Evolutionary conservation across 1,140 invertebrate genomes (phyloP), one percentile per base, ranked within the genome.

Genomic region (Drosophila equinoxialis): DNA sequence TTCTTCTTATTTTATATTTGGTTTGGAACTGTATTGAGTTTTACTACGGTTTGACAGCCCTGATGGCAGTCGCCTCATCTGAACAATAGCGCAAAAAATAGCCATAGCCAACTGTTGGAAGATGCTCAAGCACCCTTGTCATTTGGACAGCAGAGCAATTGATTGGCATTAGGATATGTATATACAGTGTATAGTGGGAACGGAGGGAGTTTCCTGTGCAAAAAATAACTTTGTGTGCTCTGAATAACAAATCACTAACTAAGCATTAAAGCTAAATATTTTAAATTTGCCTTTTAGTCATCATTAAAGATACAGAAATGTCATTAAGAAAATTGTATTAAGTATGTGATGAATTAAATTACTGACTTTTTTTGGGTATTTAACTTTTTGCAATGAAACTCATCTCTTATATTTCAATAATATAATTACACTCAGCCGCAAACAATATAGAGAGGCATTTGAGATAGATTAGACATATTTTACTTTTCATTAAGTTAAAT

Each of bases 101-200:
- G 30, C 30, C 30, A 81, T 79, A 48, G 61, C 66, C 45, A 77
- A 87, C 59, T 77, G 83, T 74, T 80, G 72, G 59, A 68, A 69
- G 62, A 51, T 51, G 45, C 20, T 51, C 45, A 51, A 20, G 45
- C 48, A 76, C 68, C 76, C 69, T 79, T 68, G 65, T 86, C 71
- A 77, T 70, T 67, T 51, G 66, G 68, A 61, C 68, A 62, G 41
- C 68, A 59, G 8, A 23, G 58, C 61, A 73, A 83, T 80, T 89
- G 83, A 87, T 89, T 89, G 83, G 77, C 84, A 89, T 80, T 74
- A 63, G 79, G 33, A 23, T 8, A 48, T 48, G 79, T 23, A 23
- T 8, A 48, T 48, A 3, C 72, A 63, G 79, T 23, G 20, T 5
- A 48, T 48, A 0, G 7, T 20, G 45, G 3, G 13, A 51, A 51